Base-by-base conservation (phyloP, 2,888 invertebrate species). In the Crocallis elinguaria region DNA sequence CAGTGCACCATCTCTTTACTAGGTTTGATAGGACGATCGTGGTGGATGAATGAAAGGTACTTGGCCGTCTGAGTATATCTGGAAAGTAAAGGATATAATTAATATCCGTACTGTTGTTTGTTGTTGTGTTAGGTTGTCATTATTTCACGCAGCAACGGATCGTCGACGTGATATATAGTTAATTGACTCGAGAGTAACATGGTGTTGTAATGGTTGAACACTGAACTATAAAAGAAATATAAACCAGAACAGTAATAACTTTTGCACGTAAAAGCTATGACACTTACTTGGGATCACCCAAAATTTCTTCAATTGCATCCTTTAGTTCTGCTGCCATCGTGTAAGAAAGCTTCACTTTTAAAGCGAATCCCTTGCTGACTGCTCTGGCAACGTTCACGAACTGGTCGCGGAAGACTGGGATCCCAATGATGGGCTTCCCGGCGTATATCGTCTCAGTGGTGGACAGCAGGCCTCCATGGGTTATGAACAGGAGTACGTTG, bases 391-490 rank as follows among this genome's bases (percentile, higher is more conserved):
- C 73, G 48, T 88, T 87, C 0, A 61, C 8, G 41, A 76, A 81
- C 62, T 88, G 88, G 49, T 88, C 88, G 1, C 62, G 79, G 21
- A 79, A 83, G 0, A 78, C 76, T 3, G 88, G 87, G 9, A 88
- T 74, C 0, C 83, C 86, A 9, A 87, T 77, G 8, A 79, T 66
- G 0, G 88, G 87, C 0, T 78, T 77, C 0, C 77, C 86, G 21
- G 66, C 82, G 49, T 84, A 71, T 4, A 86, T 62, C 0, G 84
- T 59, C 49, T 88, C 88, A 0, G 75, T 81, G 0, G 73, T 78
- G 0, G 87, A 87, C 0, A 87, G 66, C 0, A 82, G 63, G 6
- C 88, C 88, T 1, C 88, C 86, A 19, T 88, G 86, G 0, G 85
- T 83, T 32, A 88, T 84, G 56, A 88, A 87, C 0, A 87, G 64